These are phyloP conservation scores for Pseudorhiza aurosa DNA, from an alignment of 30 jellyfish, hydroid and myxozoan species.

Conservation along the genomic window DNA sequence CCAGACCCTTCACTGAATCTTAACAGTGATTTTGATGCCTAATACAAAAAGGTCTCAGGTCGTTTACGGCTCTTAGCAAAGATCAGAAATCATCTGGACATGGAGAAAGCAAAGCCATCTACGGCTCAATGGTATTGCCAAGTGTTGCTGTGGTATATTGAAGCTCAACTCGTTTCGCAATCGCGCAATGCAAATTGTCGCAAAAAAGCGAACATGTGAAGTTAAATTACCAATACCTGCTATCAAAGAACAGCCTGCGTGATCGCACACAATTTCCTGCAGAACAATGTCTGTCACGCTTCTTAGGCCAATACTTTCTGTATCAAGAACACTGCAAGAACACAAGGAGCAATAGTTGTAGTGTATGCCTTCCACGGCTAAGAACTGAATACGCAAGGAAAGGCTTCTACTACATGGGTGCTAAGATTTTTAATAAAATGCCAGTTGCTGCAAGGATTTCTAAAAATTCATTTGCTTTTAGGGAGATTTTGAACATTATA, in stretches of 20 bases:
- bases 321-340: constrained; percentile 53
- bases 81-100: constrained; percentile 49
- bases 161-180: background rate
- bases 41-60: constrained; percentile 61
- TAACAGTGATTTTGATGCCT: constrained; percentile 64
- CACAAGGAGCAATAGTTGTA: constrained; percentile 53
- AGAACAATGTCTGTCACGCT: constrained; percentile 52
- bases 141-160: constrained; percentile 11
- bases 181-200: too few relatives aligned
- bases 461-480: constrained; percentile 22
- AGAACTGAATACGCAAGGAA: constrained; percentile 55
- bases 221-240: too few relatives aligned
- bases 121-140: constrained; percentile 37
- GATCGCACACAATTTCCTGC: too few relatives aligned
- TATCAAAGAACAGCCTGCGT: too few relatives aligned
- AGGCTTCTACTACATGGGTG: constrained; percentile 42
- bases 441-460: constrained; percentile 27
- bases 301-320: constrained; percentile 28
- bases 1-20: constrained; percentile 66
- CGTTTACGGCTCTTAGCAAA: constrained; percentile 47
- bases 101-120: constrained; percentile 29
- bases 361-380: constrained; percentile 31
- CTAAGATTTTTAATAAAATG: constrained; percentile 41
- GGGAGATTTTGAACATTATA: constrained; percentile 27
- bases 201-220: too few relatives aligned